Percentiles rank a stretch among this genome's conserved stretches.
Evolutionary conservation across 2,797 vertebrate species (phyloP).

Genomic region (Myoxocephalus aenaeus): DNA sequence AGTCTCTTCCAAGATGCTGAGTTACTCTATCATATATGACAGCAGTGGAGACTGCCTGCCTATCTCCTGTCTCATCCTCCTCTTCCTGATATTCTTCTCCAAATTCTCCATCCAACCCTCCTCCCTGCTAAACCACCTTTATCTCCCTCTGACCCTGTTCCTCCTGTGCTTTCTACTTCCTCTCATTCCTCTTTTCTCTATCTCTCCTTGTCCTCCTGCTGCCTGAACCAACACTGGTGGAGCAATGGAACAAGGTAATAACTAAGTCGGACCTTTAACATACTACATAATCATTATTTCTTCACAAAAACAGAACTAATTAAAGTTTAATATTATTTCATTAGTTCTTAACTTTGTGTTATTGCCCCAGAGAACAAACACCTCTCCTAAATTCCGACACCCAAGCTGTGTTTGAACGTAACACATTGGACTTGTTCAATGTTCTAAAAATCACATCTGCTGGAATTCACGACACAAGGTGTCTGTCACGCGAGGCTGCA

Average conservation of each 20-base stretch:
- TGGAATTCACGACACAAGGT: conserved; percentile 22
- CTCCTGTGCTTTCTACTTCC: conserved; percentile 25
- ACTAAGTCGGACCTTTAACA: not conserved
- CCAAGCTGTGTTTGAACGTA: not conserved
- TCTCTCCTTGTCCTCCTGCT: not conserved
- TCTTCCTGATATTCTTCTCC: conserved; percentile 52
- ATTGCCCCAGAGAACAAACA: not conserved
- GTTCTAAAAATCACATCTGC: conserved; percentile 33
- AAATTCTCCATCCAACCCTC: conserved; percentile 24
- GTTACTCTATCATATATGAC: conserved; percentile 69
- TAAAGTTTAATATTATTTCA: not conserved
- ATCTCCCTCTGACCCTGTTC: conserved; percentile 28
- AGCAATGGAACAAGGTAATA: not conserved
- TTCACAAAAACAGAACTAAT: not conserved
- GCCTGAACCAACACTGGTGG: not conserved
- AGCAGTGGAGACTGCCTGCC: conserved; percentile 66
- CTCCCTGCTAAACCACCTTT: conserved; percentile 27
- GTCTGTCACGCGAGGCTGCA: conserved; percentile 36
- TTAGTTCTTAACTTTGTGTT: not conserved
- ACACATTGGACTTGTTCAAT: conserved; percentile 8
- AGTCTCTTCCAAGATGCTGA: conserved; percentile 54
- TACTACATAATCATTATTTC: not conserved
- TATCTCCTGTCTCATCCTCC: conserved; percentile 59
- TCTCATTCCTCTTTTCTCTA: conserved; percentile 10
- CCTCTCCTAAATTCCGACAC: not conserved